These are phyloP conservation scores for Smutsia temminckii DNA, from an alignment of 2,797 vertebrate species.

Conservation along the genomic window DNA sequence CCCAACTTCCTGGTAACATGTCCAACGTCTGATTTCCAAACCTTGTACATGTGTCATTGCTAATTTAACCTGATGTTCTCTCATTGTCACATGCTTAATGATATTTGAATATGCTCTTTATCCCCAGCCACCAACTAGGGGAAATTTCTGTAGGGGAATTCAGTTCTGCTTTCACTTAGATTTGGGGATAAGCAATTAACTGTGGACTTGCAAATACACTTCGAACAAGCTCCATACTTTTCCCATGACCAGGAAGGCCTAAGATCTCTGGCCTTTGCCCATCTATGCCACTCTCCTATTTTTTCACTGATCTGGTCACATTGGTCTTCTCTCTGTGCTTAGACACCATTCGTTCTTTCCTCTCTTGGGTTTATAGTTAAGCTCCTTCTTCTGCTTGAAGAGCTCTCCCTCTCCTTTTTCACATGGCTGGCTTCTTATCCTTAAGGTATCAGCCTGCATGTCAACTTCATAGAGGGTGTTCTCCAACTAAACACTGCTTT, in stretches of 20 bases:
- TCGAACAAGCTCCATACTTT: not conserved
- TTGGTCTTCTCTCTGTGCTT: not conserved
- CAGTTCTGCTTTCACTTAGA: constrained; percentile 64
- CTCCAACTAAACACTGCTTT: not conserved
- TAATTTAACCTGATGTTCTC: constrained; percentile 51
- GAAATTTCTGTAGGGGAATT: constrained; percentile 65
- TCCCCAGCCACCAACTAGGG: not conserved
- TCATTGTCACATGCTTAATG: constrained; percentile 55
- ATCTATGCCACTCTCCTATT: not conserved
- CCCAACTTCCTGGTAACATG: not conserved
- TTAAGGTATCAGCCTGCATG: not conserved
- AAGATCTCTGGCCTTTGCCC: not conserved
- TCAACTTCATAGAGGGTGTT: not conserved
- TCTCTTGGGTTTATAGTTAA: not conserved
- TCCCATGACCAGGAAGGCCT: not conserved
- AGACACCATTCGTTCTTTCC: not conserved
- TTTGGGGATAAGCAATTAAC: not conserved
- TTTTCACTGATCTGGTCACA: not conserved
- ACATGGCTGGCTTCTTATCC: not conserved
- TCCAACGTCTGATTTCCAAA: constrained; percentile 41
- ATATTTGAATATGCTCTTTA: constrained; percentile 60
- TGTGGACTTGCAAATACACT: not conserved
- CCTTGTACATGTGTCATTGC: not conserved
- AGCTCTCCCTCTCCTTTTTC: not conserved
- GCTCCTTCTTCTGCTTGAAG: not conserved